These are phyloP conservation scores for Lagorchestes hirsutus DNA, from an alignment of 2,797 vertebrate genomes.

Conservation along the genomic window DNA sequence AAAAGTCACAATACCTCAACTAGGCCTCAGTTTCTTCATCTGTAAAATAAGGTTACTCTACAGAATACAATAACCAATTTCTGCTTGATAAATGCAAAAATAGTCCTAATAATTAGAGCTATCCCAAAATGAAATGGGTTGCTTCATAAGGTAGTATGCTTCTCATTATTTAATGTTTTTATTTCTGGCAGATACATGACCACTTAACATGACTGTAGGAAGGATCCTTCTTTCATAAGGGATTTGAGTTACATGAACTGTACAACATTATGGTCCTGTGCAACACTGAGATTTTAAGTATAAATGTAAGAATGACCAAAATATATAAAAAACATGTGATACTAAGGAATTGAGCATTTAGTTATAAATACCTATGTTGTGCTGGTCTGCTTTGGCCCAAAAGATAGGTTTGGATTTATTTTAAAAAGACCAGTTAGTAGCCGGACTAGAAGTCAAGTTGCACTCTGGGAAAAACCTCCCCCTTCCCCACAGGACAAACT, in stretches of 20 bases:
- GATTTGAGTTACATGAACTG: background rate
- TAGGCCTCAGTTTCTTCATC: background rate
- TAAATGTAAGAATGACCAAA: background rate
- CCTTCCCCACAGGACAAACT: background rate
- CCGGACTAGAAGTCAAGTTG: background rate
- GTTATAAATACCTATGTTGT: background rate
- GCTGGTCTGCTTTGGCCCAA: background rate
- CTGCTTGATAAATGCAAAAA: background rate
- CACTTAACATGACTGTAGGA: background rate
- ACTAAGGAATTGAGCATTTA: background rate
- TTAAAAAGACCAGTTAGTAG: background rate
- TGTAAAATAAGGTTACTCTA: background rate
- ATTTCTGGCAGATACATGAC: background rate
- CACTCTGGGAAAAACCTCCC: background rate
- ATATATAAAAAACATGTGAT: background rate
- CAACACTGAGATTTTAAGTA: background rate
- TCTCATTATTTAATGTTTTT: background rate
- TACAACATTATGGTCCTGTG: background rate
- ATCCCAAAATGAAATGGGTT: too few relatives aligned
- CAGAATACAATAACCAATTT: background rate
- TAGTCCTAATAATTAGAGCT: too few relatives aligned
- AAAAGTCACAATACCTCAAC: background rate
- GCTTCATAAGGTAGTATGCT: background rate
- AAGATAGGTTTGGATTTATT: background rate
- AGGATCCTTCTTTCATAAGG: background rate